A percentile compares a stretch with the other conserved stretches of the same genome.
Conservation (phyloP, 2,113 vertebrate species). For the Penelope pileata region DNA sequence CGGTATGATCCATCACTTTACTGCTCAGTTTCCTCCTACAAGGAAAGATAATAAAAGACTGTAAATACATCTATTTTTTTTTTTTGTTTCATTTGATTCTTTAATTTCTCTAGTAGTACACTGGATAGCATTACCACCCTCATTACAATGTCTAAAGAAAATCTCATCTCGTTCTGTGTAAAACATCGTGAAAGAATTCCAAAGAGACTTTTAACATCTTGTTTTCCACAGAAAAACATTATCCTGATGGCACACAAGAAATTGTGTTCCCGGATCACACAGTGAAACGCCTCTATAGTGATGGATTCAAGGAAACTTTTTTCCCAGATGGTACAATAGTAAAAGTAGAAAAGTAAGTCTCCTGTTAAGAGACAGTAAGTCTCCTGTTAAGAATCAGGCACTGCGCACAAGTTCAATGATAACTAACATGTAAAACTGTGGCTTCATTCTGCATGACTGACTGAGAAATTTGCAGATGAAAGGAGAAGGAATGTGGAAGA, state of each 20-base stretch:
- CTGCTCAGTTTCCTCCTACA: not conserved
- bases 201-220: not conserved
- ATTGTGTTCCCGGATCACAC: slow-evolving; percentile 80
- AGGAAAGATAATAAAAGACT: not conserved
- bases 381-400: not conserved
- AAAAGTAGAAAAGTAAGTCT: slow-evolving; percentile 75
- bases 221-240: slow-evolving; percentile 76
- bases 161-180: not conserved
- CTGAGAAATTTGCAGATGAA: not conserved
- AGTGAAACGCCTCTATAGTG: slow-evolving; percentile 61
- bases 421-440: not conserved
- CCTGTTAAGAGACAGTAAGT: slow-evolving; percentile 65
- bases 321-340: slow-evolving; percentile 81
- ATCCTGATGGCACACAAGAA: slow-evolving; percentile 76
- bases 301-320: slow-evolving; percentile 74
- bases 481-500: not conserved
- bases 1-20: not conserved
- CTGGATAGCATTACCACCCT: not conserved
- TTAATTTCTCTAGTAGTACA: not conserved
- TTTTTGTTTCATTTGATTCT: not conserved
- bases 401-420: not conserved
- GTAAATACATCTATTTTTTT: not conserved
- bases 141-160: not conserved
- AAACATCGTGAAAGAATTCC: not conserved
- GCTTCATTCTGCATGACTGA: not conserved